phyloP scores from a whole-genome alignment of 2,888 invertebrate genomes.

The Tachina fera region DNA sequence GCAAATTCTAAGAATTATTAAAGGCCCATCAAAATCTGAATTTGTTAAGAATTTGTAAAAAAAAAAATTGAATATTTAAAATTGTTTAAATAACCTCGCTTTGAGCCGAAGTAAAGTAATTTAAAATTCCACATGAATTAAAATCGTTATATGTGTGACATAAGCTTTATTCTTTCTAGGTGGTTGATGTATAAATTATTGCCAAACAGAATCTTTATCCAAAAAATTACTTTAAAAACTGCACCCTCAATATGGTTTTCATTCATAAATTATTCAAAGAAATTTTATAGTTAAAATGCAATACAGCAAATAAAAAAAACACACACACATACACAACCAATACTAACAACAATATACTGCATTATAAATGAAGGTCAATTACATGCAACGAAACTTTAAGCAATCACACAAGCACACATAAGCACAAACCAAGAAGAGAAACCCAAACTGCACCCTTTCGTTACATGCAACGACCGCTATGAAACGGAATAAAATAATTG shows the following conservation, averaged over 20 bases:
- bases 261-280: constrained; percentile 57
- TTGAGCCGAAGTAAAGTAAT: not conserved
- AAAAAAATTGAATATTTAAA: not conserved
- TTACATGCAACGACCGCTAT: constrained; percentile 37
- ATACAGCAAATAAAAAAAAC: constrained; percentile 27
- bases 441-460: constrained; percentile 38
- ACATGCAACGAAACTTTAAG: constrained; percentile 51
- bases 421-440: not conserved
- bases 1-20: too few species aligned
- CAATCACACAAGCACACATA: constrained; percentile 5
- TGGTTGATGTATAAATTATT: not conserved
- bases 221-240: constrained; percentile 23
- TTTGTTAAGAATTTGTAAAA: not conserved
- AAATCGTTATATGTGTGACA: not conserved
- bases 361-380: constrained; percentile 70
- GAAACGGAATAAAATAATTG: constrained; percentile 51
- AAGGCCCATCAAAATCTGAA: too few species aligned
- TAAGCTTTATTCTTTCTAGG: not conserved
- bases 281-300: constrained; percentile 58
- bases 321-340: not conserved
- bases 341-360: constrained; percentile 38
- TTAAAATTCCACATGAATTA: not conserved
- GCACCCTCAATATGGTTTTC: constrained; percentile 54
- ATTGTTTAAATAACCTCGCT: not conserved
- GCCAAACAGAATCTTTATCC: not conserved